A percentile compares a stretch with the other conserved stretches of the same genome.
phyloP scores from a whole-genome alignment of 2,113 vertebrate species.

The Silurus glanis region DNA sequence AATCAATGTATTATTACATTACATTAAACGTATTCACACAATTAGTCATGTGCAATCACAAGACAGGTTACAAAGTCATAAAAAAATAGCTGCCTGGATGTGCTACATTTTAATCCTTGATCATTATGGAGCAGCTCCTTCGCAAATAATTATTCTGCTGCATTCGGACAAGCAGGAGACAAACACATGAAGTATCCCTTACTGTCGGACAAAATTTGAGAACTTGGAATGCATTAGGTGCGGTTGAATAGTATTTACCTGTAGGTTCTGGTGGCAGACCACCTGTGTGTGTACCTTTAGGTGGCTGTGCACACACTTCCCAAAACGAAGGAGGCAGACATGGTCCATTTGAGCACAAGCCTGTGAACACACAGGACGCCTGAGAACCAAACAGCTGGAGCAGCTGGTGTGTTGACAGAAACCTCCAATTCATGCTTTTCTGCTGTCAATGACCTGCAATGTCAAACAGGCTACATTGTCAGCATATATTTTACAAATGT shows the following conservation, averaged over 20 bases:
- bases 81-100: slow-evolving; percentile 64
- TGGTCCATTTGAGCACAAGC: slow-evolving; percentile 59
- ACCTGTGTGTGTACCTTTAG: slow-evolving; percentile 47
- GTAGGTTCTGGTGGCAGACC: slow-evolving; percentile 61
- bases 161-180: slow-evolving; percentile 60
- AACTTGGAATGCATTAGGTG: not conserved
- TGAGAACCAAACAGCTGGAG: slow-evolving; percentile 67
- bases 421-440: slow-evolving; percentile 59
- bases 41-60: not conserved
- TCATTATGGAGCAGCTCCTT: slow-evolving; percentile 11
- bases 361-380: slow-evolving; percentile 61
- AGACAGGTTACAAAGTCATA: not conserved
- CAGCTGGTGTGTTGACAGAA: slow-evolving; percentile 73
- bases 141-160: slow-evolving; percentile 34
- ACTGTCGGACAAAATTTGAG: slow-evolving; percentile 10
- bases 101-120: slow-evolving; percentile 51
- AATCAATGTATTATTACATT: not conserved
- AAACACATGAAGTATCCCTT: slow-evolving; percentile 69
- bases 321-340: slow-evolving; percentile 65
- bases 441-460: slow-evolving; percentile 61
- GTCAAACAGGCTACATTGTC: not conserved
- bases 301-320: slow-evolving; percentile 66
- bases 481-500: not conserved
- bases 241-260: slow-evolving; percentile 55
- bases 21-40: not conserved